These are phyloP conservation scores for Blastobasis adustella DNA, from an alignment of 2,888 invertebrate genomes.

Conservation along the genomic window DNA sequence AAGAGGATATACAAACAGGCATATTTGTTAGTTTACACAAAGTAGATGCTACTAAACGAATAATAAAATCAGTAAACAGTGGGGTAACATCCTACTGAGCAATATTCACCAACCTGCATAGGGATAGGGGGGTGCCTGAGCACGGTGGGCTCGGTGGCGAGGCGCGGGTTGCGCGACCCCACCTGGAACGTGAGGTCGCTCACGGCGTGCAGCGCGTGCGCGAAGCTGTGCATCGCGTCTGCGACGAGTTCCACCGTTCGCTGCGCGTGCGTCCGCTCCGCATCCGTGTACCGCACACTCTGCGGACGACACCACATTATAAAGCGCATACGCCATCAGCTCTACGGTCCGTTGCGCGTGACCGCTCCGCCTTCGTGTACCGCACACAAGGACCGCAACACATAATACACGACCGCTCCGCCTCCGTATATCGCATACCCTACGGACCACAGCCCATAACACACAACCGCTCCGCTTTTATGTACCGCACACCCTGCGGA, in stretches of 20 bases:
- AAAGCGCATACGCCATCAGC: constrained; percentile 85
- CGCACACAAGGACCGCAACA: too few relatives aligned
- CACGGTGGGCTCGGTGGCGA: constrained; percentile 32
- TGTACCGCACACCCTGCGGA: constrained; percentile 20
- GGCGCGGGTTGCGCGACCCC: constrained; percentile 31
- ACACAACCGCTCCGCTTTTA: too few relatives aligned
- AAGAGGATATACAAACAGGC: too few relatives aligned
- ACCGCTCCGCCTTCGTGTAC: constrained; percentile 45
- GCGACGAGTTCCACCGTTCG: constrained; percentile 83
- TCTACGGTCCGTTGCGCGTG: constrained; percentile 80
- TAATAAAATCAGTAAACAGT: too few relatives aligned
- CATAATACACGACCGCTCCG: too few relatives aligned
- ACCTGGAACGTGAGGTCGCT: constrained; percentile 83
- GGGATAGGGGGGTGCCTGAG: constrained; percentile 33
- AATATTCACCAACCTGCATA: constrained; percentile 32
- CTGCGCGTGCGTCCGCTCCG: constrained; percentile 72
- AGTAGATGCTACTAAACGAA: too few relatives aligned
- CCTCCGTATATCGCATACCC: too few relatives aligned
- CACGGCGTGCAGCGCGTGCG: constrained; percentile 91
- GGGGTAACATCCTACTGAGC: too few relatives aligned
- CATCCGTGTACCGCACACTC: constrained; percentile 27
- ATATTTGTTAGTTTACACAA: too few relatives aligned
- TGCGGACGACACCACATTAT: constrained; percentile 78
- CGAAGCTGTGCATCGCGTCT: constrained; percentile 87
- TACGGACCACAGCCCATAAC: too few relatives aligned